phyloP scores from a whole-genome alignment of 2,797 vertebrate genomes.

The Yasuhikotakia modesta region DNA sequence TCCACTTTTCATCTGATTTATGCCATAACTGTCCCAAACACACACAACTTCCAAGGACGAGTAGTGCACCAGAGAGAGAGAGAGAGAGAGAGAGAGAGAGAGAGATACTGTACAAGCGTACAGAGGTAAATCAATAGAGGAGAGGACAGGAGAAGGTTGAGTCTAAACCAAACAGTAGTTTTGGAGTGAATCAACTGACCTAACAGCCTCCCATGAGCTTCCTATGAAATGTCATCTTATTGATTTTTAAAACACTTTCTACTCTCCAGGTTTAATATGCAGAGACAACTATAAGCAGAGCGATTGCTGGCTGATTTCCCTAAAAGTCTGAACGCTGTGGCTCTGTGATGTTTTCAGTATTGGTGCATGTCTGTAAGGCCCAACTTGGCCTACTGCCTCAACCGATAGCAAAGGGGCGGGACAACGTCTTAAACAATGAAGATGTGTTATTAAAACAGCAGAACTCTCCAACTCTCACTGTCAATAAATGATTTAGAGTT shows the following conservation, averaged over 20 bases:
- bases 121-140: constrained; percentile 56
- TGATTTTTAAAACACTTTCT: constrained; percentile 2
- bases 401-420: neutral
- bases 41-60: constrained; percentile 64
- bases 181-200: constrained; percentile 18
- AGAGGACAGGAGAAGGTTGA: constrained; percentile 45
- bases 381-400: neutral
- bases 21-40: constrained; percentile 74
- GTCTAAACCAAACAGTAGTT: neutral
- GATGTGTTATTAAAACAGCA: neutral
- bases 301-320: neutral
- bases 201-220: neutral
- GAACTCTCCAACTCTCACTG: neutral
- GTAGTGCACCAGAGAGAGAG: constrained; percentile 24
- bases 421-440: neutral
- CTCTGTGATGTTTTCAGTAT: neutral
- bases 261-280: neutral
- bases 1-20: constrained; percentile 70
- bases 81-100: constrained; percentile 53
- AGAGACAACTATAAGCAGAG: neutral
- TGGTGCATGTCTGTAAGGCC: neutral
- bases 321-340: neutral
- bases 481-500: neutral
- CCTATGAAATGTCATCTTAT: constrained; percentile 17
- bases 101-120: constrained; percentile 57